Base-by-base conservation (phyloP, 2,888 invertebrate genomes). In the Eupithecia inturbata region DNA sequence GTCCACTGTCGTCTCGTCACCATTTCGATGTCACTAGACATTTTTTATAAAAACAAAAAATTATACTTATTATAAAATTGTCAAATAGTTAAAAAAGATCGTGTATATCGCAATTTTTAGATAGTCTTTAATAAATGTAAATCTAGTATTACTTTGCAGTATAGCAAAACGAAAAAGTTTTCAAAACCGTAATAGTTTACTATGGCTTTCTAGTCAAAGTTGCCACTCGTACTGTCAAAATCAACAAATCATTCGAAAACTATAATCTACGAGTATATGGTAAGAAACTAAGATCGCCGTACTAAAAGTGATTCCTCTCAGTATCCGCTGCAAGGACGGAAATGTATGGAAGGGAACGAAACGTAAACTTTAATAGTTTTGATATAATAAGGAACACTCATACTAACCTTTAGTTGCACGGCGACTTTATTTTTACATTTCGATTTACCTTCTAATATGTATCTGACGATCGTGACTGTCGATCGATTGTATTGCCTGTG, bases 1-100 rank as follows among this genome's bases (percentile, higher is more conserved):
- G 89, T 85, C 83, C 85, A 84, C 87, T 87, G 88, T 88, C 89
- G 88, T 82, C 83, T 87, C 86, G 87, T 89, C 90, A 91, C 87
- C 67, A 83, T 86, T 83, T 86, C 82, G 85, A 87, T 86, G 84
- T 84, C 71, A 80, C 72, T 80, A 80, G 79, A 85, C 80, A 84
- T 87, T 87, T 87, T 85, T 84, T 77, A 73, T 78, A 41, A 70
- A 74, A 31, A 9, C 1, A 28, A 62, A 31, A 26, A 31, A 62
- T 31, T 19, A 19, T 62, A 12, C 57, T 57, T 0, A 14, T 26
- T 4, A 26, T 26, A 26, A 14, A 57, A 57, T 57, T 57, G 26
- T 3, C 12, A 12, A 53, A 49, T 7, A n/a, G 9, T 45, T 19
- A 45, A 19, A 45, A 45, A 45, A n/a, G 16, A 41, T 41, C 14